phyloP scores from a whole-genome alignment of 1,140 invertebrate genomes.

The Capitella teleta region DNA sequence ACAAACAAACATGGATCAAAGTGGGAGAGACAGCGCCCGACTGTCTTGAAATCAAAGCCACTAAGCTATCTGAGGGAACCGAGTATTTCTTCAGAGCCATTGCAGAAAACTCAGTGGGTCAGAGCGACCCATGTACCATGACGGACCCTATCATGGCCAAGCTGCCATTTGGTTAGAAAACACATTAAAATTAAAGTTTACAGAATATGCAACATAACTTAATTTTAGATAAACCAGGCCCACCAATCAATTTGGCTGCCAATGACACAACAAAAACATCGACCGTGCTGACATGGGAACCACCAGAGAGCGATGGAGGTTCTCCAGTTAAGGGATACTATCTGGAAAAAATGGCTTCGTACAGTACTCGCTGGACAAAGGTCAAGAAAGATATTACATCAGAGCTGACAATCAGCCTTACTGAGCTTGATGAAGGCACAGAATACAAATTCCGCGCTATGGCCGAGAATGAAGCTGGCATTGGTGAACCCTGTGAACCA shows the following conservation, averaged over 20 bases:
- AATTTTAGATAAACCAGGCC: constrained; percentile 48
- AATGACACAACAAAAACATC: constrained; percentile 13
- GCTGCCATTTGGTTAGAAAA: constrained; percentile 95
- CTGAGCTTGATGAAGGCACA: constrained; percentile 77
- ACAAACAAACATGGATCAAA: constrained; percentile 60
- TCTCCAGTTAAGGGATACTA: constrained; percentile 57
- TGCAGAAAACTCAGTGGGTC: constrained; percentile 93
- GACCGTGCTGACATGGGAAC: constrained; percentile 64
- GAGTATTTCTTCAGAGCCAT: constrained; percentile 84
- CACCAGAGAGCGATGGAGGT: constrained; percentile 68
- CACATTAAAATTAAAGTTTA: constrained; percentile 41
- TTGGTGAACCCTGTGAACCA: constrained; percentile 83
- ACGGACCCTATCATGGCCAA: constrained; percentile 79
- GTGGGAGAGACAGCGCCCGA: constrained; percentile 50
- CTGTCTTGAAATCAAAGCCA: constrained; percentile 2
- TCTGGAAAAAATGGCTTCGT: constrained; percentile 24
- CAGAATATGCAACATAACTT: not conserved
- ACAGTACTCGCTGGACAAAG: constrained; percentile 23
- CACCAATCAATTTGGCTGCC: constrained; percentile 20
- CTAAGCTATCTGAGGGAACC: constrained; percentile 71
- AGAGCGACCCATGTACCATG: constrained; percentile 79
- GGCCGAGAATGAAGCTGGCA: constrained; percentile 89
- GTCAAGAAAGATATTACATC: constrained; percentile 21
- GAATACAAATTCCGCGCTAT: constrained; percentile 93
- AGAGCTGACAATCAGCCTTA: constrained; percentile 43